Evolutionary conservation across 2,888 invertebrate species (phyloP).

Genomic region (Cordilura impudica): DNA sequence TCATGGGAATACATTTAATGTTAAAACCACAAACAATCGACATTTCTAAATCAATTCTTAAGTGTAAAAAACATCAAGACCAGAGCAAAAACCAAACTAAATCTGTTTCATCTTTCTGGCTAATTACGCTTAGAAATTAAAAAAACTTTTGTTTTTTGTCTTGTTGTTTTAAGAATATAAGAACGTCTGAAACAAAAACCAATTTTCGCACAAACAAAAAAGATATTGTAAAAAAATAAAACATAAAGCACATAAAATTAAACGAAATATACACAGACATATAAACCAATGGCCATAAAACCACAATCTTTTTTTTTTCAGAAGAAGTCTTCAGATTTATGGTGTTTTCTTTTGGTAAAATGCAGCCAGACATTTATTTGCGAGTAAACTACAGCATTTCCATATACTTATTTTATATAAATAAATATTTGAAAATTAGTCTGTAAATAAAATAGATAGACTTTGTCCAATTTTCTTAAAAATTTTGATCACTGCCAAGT

Average conservation of each 20-base stretch:
- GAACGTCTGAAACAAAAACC: not conserved
- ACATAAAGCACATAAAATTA: constrained; percentile 19
- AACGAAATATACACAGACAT: not conserved
- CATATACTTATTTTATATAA: too few species aligned
- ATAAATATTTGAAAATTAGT: too few species aligned
- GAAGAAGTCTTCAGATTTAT: constrained; percentile 1
- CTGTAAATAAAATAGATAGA: too few species aligned
- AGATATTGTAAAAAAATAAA: constrained; percentile 18
- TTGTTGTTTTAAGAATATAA: constrained; percentile 1
- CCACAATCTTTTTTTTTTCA: not conserved
- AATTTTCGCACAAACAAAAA: not conserved
- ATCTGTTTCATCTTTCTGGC: constrained; percentile 64
- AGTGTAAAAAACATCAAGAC: too few species aligned
- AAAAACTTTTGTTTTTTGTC: constrained; percentile 37
- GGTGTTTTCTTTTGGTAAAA: not conserved
- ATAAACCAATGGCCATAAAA: not conserved
- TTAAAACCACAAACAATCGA: not conserved
- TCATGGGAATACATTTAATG: constrained; percentile 25
- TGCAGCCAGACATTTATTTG: not conserved
- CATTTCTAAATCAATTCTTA: constrained; percentile 55
- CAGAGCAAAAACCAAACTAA: constrained; percentile 52
- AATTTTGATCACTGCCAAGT: too few species aligned
- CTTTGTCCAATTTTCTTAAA: too few species aligned
- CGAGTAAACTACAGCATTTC: not conserved
- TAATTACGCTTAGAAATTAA: constrained; percentile 66